Percentiles rank a stretch among this genome's conserved stretches.
phyloP scores from a whole-genome alignment of 2,797 vertebrate genomes.

The Rhyacichthys aspro region DNA sequence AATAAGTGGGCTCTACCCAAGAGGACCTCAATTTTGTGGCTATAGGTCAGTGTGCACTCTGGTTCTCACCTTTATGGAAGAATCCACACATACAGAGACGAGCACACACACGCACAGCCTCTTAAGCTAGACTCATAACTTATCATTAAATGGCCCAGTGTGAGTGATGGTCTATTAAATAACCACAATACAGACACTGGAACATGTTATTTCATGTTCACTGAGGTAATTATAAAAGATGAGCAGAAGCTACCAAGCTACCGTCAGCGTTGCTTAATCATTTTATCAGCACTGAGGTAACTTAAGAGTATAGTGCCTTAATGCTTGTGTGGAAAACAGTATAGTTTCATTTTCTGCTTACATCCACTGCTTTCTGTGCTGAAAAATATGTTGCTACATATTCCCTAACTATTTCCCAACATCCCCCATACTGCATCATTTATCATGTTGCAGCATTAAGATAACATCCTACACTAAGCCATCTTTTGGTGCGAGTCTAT shows the following conservation, averaged over 20 bases:
- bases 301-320: conserved; percentile 20
- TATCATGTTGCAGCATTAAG: conserved; percentile 74
- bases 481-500: conserved; percentile 61
- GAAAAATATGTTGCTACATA: conserved; percentile 43
- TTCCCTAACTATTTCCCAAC: conserved; percentile 51
- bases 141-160: conserved; percentile 55
- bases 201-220: conserved; percentile 63
- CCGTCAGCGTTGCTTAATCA: conserved; percentile 23
- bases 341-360: conserved; percentile 20
- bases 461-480: conserved; percentile 70
- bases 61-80: conserved; percentile 3
- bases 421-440: conserved; percentile 63
- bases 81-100: not conserved
- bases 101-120: conserved; percentile 31
- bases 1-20: conserved; percentile 11
- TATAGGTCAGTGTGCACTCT: conserved; percentile 7
- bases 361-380: conserved; percentile 25
- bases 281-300: conserved; percentile 31
- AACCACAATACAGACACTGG: conserved; percentile 57
- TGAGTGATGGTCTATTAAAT: conserved; percentile 68
- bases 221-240: conserved; percentile 53
- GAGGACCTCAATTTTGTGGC: not conserved
- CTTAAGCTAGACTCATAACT: conserved; percentile 66
- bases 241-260: conserved; percentile 22
- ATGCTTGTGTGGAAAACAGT: conserved; percentile 17